Evolutionary conservation across 2,113 vertebrate genomes (phyloP).

Genomic region (Callipepla californica): DNA sequence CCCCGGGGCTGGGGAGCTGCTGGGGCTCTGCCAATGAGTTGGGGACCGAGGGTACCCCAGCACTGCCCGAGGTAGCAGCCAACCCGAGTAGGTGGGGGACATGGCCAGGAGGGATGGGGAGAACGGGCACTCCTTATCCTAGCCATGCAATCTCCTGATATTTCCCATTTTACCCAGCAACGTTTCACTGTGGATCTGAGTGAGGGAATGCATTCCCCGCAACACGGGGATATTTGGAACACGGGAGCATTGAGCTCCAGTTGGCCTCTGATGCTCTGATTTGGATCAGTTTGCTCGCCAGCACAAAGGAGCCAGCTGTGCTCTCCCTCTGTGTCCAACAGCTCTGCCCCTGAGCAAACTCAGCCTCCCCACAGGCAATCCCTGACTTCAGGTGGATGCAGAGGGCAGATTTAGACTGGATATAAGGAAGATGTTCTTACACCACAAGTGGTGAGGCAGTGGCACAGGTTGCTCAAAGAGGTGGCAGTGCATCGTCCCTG

Average conservation of each 20-base stretch:
- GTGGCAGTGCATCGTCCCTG: no score
- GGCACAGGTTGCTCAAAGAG: no score
- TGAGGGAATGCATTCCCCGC: fast-evolving
- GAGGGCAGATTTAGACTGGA: no score
- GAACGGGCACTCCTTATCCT: background rate
- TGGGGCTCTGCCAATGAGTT: background rate
- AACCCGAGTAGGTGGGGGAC: background rate
- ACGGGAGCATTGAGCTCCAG: background rate
- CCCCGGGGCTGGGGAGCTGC: background rate
- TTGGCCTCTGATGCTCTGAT: background rate
- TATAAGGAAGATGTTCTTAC: no score
- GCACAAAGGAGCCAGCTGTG: background rate
- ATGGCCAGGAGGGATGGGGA: background rate
- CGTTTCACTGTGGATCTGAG: background rate
- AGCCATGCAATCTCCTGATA: background rate
- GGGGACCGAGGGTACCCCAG: background rate
- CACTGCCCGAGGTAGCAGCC: background rate
- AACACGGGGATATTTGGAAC: background rate
- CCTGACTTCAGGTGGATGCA: background rate
- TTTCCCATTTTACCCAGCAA: background rate
- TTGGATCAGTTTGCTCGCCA: background rate
- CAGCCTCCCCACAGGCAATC: background rate
- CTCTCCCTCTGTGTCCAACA: background rate
- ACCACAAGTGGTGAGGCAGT: no score
- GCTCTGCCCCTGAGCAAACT: no score